Conservation (phyloP, 2,888 invertebrate genomes). For the Drosophila robusta region DNA sequence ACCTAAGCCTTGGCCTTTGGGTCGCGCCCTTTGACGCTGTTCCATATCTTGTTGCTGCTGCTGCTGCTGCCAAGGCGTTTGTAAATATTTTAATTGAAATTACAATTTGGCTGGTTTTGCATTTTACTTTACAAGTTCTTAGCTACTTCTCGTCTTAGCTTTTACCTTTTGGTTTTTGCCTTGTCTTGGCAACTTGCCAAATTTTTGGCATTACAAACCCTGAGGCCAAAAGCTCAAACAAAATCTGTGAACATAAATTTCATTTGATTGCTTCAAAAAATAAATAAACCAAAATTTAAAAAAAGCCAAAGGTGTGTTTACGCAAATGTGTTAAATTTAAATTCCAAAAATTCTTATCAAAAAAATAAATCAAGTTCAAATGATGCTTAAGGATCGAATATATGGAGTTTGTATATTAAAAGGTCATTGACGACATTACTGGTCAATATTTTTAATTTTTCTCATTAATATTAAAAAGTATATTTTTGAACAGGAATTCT, state of each 20-base stretch:
- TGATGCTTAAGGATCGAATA: too few species aligned
- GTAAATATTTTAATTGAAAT: slow-evolving; percentile 79
- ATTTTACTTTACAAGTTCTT: slow-evolving; percentile 31
- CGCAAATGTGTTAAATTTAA: slow-evolving; percentile 9
- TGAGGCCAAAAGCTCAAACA: slow-evolving; percentile 16
- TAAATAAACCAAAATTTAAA: slow-evolving; percentile 1
- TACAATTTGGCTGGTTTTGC: slow-evolving; percentile 59
- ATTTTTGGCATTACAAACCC: slow-evolving; percentile 19
- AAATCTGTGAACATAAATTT: neutral
- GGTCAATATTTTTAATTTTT: too few species aligned
- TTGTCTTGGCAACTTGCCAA: slow-evolving; percentile 45
- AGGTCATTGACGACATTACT: too few species aligned
- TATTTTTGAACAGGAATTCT: too few species aligned
- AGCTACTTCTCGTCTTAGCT: slow-evolving; percentile 14
- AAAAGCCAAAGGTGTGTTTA: slow-evolving; percentile 1
- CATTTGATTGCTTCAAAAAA: neutral
- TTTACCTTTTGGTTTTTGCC: slow-evolving; percentile 24
- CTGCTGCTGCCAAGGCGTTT: slow-evolving; percentile 48
- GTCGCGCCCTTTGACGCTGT: slow-evolving; percentile 59
- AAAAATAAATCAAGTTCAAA: too few species aligned
- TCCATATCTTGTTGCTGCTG: slow-evolving; percentile 53
- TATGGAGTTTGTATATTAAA: too few species aligned
- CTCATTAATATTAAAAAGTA: too few species aligned
- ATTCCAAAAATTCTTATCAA: neutral
- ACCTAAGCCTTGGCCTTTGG: slow-evolving; percentile 15